phyloP scores from a whole-genome alignment of 2,797 vertebrate genomes.

The Eupleurogrammus muticus region DNA sequence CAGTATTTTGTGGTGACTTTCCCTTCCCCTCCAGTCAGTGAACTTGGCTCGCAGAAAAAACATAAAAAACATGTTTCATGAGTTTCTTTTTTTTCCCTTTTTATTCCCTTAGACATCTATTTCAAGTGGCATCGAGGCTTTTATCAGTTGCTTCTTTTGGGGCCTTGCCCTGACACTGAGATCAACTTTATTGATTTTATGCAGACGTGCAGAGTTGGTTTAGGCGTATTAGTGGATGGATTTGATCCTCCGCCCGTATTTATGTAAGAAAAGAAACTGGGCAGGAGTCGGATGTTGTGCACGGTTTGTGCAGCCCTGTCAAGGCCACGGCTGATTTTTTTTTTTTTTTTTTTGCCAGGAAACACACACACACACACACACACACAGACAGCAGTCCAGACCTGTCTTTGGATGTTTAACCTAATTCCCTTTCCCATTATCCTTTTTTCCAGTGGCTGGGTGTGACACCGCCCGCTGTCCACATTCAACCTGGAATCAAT shows the following conservation, averaged over 20 bases:
- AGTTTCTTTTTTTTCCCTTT: constrained; percentile 40
- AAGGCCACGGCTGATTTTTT: constrained; percentile 51
- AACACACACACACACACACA: too few relatives aligned
- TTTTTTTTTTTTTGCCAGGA: constrained; percentile 69
- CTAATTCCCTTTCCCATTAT: constrained; percentile 25
- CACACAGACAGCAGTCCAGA: constrained; percentile 48
- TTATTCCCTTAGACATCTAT: constrained; percentile 21
- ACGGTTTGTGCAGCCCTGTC: constrained; percentile 57
- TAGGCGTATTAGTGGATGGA: constrained; percentile 38
- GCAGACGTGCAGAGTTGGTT: constrained; percentile 31
- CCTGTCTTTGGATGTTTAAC: constrained; percentile 41
- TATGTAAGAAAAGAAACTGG: constrained; percentile 47
- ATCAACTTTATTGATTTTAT: constrained; percentile 36
- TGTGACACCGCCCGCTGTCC: constrained; percentile 65
- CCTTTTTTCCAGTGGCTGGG: constrained; percentile 44
- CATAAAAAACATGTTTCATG: constrained; percentile 57
- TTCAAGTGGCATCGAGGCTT: constrained; percentile 8
- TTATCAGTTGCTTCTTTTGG: constrained; percentile 24
- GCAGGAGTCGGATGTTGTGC: constrained; percentile 49
- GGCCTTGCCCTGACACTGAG: not conserved
- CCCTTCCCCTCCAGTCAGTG: constrained; percentile 69
- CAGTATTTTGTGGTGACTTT: constrained; percentile 65
- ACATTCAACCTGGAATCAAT: constrained; percentile 53
- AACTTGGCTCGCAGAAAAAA: constrained; percentile 51
- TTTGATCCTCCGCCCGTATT: constrained; percentile 44